These are phyloP conservation scores for Plebejus argus DNA, from an alignment of 2,888 invertebrate genomes.

Conservation along the genomic window DNA sequence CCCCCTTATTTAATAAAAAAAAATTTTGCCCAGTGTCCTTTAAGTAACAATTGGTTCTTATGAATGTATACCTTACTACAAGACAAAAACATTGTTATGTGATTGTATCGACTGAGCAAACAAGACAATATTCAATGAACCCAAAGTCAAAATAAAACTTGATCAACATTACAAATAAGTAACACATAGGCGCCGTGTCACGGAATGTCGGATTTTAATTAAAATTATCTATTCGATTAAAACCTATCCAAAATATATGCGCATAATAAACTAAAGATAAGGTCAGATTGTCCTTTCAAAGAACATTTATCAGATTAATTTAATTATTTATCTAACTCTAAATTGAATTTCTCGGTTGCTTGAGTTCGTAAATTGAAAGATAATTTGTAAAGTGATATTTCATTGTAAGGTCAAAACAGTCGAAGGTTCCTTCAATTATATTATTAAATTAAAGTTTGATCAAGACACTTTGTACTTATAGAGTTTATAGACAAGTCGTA, in stretches of 20 bases:
- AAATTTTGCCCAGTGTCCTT: too few species aligned
- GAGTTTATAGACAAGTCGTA: not conserved
- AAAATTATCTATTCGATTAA: slow-evolving; percentile 20
- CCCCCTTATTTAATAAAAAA: too few species aligned
- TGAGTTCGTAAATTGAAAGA: slow-evolving; percentile 3
- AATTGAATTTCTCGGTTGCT: slow-evolving; percentile 11
- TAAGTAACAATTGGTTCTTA: not conserved
- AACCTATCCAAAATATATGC: slow-evolving; percentile 12
- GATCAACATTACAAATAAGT: slow-evolving; percentile 12
- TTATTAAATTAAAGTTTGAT: not conserved
- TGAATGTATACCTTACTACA: not conserved
- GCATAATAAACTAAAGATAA: slow-evolving; percentile 19
- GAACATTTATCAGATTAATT: not conserved
- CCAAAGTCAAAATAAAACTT: not conserved
- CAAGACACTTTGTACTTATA: not conserved
- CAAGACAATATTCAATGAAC: not conserved
- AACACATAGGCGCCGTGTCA: not conserved
- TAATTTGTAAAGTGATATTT: not conserved
- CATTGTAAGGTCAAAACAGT: not conserved
- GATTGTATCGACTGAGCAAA: not conserved
- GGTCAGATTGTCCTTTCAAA: not conserved
- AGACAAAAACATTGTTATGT: not conserved
- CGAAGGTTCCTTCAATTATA: not conserved
- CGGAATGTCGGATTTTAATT: slow-evolving; percentile 23
- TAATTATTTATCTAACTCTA: slow-evolving; percentile 4